Conservation (phyloP, 2,888 invertebrate genomes). For the Rhogogaster chlorosoma region DNA sequence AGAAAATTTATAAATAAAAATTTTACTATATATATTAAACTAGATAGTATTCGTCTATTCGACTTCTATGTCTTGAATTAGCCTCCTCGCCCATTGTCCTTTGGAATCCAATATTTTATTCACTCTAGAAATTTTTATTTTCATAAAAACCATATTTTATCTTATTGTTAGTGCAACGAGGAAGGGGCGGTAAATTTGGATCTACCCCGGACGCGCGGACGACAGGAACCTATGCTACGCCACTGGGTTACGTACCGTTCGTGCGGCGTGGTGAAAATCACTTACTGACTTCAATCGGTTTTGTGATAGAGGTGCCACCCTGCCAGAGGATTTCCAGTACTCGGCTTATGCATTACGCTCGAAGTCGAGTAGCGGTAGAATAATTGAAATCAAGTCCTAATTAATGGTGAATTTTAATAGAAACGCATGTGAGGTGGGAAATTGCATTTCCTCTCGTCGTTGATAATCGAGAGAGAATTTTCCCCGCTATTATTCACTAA, state of each 20-base stretch:
- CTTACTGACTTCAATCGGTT: not conserved
- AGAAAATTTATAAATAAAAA: too few relatives aligned
- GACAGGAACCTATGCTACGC: too few relatives aligned
- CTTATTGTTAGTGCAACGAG: too few relatives aligned
- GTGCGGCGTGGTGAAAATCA: not conserved
- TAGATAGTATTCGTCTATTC: too few relatives aligned
- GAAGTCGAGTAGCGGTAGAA: not conserved
- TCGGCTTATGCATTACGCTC: not conserved
- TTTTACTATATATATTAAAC: too few relatives aligned
- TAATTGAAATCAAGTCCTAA: conserved; percentile 21
- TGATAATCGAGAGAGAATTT: not conserved
- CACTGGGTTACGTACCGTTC: not conserved
- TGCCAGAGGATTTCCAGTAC: not conserved
- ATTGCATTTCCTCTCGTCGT: conserved; percentile 29
- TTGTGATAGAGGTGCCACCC: not conserved
- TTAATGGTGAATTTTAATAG: not conserved
- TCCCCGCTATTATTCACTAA: not conserved
- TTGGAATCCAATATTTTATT: too few relatives aligned
- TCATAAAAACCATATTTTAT: too few relatives aligned
- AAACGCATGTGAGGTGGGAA: not conserved
- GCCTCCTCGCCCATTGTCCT: too few relatives aligned
- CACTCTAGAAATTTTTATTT: too few relatives aligned
- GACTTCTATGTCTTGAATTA: too few relatives aligned
- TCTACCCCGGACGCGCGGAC: too few relatives aligned
- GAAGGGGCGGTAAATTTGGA: too few relatives aligned